Conservation (phyloP, 2,888 invertebrate genomes). For the Hirtodrosophila trivittata region DNA sequence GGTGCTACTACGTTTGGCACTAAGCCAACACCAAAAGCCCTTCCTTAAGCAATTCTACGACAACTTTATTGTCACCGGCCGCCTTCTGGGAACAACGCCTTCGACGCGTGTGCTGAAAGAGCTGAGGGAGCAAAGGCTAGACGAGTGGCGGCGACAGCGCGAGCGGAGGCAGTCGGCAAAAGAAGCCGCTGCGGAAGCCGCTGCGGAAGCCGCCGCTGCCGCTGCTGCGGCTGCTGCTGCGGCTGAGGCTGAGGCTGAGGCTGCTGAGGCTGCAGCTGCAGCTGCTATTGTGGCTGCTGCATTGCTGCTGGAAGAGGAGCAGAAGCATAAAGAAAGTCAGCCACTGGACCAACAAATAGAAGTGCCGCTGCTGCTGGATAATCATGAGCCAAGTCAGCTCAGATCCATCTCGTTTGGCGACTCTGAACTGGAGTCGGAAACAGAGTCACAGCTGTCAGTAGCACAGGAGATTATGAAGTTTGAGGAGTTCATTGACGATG, state of each 20-base stretch:
- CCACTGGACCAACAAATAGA: conserved; percentile 38
- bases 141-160: conserved; percentile 73
- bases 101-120: conserved; percentile 75
- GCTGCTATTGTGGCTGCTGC: conserved; percentile 13
- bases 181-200: conserved; percentile 25
- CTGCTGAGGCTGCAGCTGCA: conserved; percentile 4
- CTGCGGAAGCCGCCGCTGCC: conserved; percentile 19
- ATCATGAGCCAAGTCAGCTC: conserved; percentile 43
- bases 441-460: conserved; percentile 79
- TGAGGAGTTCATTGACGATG: conserved; percentile 81
- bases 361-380: conserved; percentile 39
- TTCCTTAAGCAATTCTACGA: conserved; percentile 82
- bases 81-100: conserved; percentile 79
- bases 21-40: conserved; percentile 81
- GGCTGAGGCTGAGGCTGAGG: conserved; percentile 1
- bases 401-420: conserved; percentile 73
- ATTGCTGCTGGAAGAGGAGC: conserved; percentile 13
- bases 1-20: conserved; percentile 78
- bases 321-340: conserved; percentile 23
- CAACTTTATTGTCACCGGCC: conserved; percentile 80
- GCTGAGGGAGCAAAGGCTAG: conserved; percentile 68
- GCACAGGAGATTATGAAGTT: conserved; percentile 82
- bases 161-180: conserved; percentile 60
- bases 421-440: conserved; percentile 80
- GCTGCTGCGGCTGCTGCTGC: conserved; percentile 9